A percentile compares a stretch with the other conserved stretches of the same genome.
These are phyloP conservation scores for Glaucidium brasilianum DNA, from an alignment of 2,113 vertebrate species.

Conservation along the genomic window DNA sequence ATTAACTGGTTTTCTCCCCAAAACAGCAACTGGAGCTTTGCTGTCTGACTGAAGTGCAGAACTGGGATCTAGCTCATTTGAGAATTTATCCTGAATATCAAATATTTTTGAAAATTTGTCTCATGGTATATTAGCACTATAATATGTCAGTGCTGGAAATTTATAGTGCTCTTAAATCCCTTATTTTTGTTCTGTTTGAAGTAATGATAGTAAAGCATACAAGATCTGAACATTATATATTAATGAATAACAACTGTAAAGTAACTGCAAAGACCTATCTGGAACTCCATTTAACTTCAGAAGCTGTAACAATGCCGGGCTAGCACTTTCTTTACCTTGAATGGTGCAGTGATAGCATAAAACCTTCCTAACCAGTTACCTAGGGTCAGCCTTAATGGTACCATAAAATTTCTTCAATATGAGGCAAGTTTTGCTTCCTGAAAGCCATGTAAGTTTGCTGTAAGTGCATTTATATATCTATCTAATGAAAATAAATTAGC, in stretches of 20 bases:
- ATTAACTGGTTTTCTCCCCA: neutral
- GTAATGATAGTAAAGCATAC: neutral
- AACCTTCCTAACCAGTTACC: neutral
- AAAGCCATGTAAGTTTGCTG: neutral
- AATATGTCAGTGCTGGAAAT: neutral
- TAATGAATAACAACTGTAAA: neutral
- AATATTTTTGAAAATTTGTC: neutral
- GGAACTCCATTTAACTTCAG: neutral
- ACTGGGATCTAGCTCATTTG: neutral
- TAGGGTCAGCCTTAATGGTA: constrained; percentile 5
- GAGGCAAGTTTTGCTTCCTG: neutral
- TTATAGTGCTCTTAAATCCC: neutral
- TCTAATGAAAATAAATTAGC: constrained; percentile 18
- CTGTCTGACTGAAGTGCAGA: neutral
- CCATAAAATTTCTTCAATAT: constrained; percentile 6
- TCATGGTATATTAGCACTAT: neutral
- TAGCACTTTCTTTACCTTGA: constrained; percentile 9
- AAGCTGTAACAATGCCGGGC: neutral
- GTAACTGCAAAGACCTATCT: neutral
- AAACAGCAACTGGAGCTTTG: neutral
- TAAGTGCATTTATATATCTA: neutral
- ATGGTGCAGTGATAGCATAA: neutral
- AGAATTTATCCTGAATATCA: neutral
- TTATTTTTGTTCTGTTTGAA: neutral
- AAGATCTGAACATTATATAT: neutral